Evolutionary conservation across 2,888 invertebrate species (phyloP).

Genomic region (Athalia circularis): DNA sequence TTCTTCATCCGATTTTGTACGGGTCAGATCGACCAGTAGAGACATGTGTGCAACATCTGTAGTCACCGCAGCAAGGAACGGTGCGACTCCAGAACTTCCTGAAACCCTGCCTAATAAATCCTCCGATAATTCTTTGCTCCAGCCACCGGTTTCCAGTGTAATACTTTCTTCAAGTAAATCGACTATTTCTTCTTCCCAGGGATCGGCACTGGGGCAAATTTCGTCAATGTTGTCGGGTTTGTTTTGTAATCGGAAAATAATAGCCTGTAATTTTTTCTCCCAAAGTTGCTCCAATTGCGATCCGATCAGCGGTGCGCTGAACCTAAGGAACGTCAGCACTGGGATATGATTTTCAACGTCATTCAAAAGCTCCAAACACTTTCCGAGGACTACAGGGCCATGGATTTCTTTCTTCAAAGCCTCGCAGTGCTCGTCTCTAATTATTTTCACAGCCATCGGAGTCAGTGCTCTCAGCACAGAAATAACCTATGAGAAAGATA

Average conservation of each 20-base stretch:
- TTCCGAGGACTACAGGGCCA: constrained; percentile 63
- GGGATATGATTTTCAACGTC: constrained; percentile 60
- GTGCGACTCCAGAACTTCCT: constrained; percentile 56
- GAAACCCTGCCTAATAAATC: constrained; percentile 59
- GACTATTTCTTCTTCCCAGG: constrained; percentile 66
- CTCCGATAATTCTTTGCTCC: constrained; percentile 64
- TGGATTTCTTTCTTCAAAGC: constrained; percentile 62
- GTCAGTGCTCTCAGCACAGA: constrained; percentile 64
- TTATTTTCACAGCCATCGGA: constrained; percentile 64
- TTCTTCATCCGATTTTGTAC: constrained; percentile 50
- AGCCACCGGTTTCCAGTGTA: constrained; percentile 62
- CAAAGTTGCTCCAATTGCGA: constrained; percentile 63
- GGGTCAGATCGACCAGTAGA: constrained; percentile 60
- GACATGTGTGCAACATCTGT: constrained; percentile 60
- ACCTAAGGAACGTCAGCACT: constrained; percentile 61
- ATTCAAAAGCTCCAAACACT: constrained; percentile 65
- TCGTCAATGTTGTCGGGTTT: not conserved
- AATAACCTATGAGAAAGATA: constrained; percentile 53
- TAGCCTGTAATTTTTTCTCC: constrained; percentile 60
- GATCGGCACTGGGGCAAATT: not conserved
- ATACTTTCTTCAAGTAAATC: constrained; percentile 67
- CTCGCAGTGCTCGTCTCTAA: constrained; percentile 55
- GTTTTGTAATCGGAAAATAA: constrained; percentile 52
- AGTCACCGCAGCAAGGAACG: constrained; percentile 63
- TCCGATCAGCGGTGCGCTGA: constrained; percentile 64